Percentiles rank a stretch among this genome's conserved stretches.
Conservation (phyloP, 2,797 vertebrate species). For the Muraenolepis orangiensis region DNA sequence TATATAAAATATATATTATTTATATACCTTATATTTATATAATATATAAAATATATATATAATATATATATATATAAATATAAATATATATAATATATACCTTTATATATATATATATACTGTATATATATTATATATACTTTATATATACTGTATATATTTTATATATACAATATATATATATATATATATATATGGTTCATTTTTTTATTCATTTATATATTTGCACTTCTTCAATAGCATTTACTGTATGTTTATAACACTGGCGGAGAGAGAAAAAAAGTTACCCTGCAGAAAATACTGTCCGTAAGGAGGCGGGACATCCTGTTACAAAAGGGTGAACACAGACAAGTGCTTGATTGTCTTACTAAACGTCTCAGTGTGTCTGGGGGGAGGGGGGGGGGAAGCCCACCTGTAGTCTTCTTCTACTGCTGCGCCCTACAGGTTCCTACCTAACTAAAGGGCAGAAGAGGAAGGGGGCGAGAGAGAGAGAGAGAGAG, state of each 20-base stretch:
- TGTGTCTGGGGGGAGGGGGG: slow-evolving; percentile 65
- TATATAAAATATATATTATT: slow-evolving; percentile 50
- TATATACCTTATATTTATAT: slow-evolving; percentile 44
- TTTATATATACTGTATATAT: slow-evolving; percentile 35
- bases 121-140: neutral
- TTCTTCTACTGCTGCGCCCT: slow-evolving; percentile 48
- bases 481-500: slow-evolving; percentile 13
- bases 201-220: slow-evolving; percentile 34
- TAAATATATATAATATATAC: slow-evolving; percentile 42
- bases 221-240: slow-evolving; percentile 68
- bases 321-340: slow-evolving; percentile 75
- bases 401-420: slow-evolving; percentile 47
- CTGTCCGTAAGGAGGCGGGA: slow-evolving; percentile 68
- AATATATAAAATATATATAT: neutral
- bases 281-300: slow-evolving; percentile 77
- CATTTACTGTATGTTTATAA: slow-evolving; percentile 65
- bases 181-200: too few species aligned
- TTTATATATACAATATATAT: slow-evolving; percentile 43
- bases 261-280: slow-evolving; percentile 75
- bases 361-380: slow-evolving; percentile 74
- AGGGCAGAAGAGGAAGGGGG: slow-evolving; percentile 7
- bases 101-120: slow-evolving; percentile 33
- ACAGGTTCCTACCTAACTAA: slow-evolving; percentile 39
- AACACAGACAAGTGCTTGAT: slow-evolving; percentile 77
- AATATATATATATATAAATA: slow-evolving; percentile 54